Percentiles rank a stretch among this genome's conserved stretches.
phyloP scores from a whole-genome alignment of 1,140 invertebrate species.

The Nephotettix cincticeps region DNA sequence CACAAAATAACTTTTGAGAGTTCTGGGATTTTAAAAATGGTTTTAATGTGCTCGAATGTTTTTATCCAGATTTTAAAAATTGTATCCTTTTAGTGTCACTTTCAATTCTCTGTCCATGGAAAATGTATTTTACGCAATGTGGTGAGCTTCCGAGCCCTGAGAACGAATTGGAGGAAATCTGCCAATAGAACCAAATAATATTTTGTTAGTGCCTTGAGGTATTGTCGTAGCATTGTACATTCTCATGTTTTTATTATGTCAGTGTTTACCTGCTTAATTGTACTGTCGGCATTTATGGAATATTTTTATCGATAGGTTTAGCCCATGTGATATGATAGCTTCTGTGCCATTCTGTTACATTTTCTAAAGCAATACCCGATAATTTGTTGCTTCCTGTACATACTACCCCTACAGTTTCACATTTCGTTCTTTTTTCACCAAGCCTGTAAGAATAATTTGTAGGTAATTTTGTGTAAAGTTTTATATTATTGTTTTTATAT shows the following conservation, averaged over 20 bases:
- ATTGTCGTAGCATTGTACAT: not conserved
- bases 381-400: not conserved
- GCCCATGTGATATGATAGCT: slow-evolving; percentile 1
- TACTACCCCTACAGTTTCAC: not conserved
- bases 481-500: slow-evolving; percentile 15
- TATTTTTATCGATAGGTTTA: slow-evolving; percentile 1
- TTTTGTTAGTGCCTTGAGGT: slow-evolving; percentile 12
- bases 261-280: slow-evolving; percentile 18
- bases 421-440: not conserved
- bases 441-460: not conserved
- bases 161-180: not conserved
- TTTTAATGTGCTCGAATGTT: no score
- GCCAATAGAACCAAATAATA: slow-evolving; percentile 13
- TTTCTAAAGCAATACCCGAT: not conserved
- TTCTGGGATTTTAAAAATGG: no score
- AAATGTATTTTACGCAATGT: not conserved
- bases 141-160: not conserved
- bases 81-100: no score
- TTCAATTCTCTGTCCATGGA: no score
- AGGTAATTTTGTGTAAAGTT: slow-evolving; percentile 20
- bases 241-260: not conserved
- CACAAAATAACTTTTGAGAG: no score
- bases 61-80: no score
- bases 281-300: slow-evolving; percentile 18
- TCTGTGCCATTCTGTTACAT: slow-evolving; percentile 11